Evolutionary conservation across 2,113 vertebrate species (phyloP), one percentile per base, ranked within the genome.

Genomic region (Corvus moneduloides): DNA sequence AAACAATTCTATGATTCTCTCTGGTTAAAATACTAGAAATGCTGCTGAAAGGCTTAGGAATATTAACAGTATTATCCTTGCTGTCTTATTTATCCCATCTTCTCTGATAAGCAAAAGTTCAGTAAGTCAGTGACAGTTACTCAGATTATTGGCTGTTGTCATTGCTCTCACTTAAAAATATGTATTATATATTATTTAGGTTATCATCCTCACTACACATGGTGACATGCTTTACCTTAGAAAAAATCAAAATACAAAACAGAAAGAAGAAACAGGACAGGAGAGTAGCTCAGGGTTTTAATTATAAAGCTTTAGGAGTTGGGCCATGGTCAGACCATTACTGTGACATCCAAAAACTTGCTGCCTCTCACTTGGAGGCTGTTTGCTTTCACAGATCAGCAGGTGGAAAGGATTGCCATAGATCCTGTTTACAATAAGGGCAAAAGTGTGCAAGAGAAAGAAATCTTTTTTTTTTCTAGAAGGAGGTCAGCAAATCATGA

Each of bases 11-110:
- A 6, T 75, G 11, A 41, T 46, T 62, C 9, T 61, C 12, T 75
- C 94, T 94, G 82, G 84, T 91, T 94, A 95, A 94, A 55, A 43
- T 24, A 96, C 90, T 73, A 96, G 93, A 93, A 95, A 95, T 94
- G 87, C 94, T 94, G 55, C 54, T 84, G 84, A 96, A 94, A 89
- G 72, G 85, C n/a, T 92, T 76, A 73, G 82, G 83, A 90, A 86
- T 92, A 92, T 91, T 64, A 91, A 89, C 51, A 75, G n/a, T 56
- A 88, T 51, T 83, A 94, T 89, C 48, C 37, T 76, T 54, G 43
- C 66, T 74, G 54, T 77, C 67, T 56, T 68, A 44, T 43, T 76
- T 92, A 64, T 81, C 68, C 43, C 46, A 32, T 86, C 59, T 83
- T 62, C 75, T 74, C 72, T 87, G 48, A 52, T 77, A 67, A 91